Conservation (phyloP, 2,113 vertebrate genomes). For the Anarrhichthys ocellatus region DNA sequence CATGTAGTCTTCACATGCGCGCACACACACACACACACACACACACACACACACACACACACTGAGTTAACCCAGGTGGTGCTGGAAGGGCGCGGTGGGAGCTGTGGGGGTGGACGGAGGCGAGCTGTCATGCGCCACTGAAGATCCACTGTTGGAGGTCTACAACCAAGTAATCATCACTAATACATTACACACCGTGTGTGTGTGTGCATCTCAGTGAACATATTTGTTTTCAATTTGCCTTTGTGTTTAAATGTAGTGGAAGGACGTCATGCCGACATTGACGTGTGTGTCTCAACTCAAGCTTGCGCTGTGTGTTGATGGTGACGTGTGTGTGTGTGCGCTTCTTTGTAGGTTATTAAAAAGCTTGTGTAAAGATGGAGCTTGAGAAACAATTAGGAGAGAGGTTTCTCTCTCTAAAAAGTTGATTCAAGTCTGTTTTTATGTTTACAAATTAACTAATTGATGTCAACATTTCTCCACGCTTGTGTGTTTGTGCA, state of each 20-base stretch:
- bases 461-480: not conserved
- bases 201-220: conserved; percentile 10
- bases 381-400: not conserved
- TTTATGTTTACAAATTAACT: not conserved
- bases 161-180: conserved; percentile 76
- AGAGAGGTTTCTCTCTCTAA: not conserved
- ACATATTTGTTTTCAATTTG: conserved; percentile 50
- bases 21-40: conserved; percentile 23
- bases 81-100: conserved; percentile 63
- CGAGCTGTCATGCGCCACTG: conserved; percentile 73
- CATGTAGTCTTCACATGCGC: conserved; percentile 23
- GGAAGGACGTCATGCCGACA: not conserved
- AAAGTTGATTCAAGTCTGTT: not conserved
- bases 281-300: conserved; percentile 3
- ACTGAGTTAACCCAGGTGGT: conserved; percentile 56
- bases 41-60: conserved; percentile 1
- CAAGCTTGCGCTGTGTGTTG: not conserved
- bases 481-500: not conserved
- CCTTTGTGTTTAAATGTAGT: conserved; percentile 32
- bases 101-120: conserved; percentile 72
- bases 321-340: conserved; percentile 3
- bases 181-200: conserved; percentile 71
- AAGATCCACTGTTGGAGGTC: conserved; percentile 61
- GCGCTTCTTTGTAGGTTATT: not conserved
- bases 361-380: not conserved